These are phyloP conservation scores for Columba janthina DNA, from an alignment of 2,113 vertebrate genomes.

Conservation along the genomic window DNA sequence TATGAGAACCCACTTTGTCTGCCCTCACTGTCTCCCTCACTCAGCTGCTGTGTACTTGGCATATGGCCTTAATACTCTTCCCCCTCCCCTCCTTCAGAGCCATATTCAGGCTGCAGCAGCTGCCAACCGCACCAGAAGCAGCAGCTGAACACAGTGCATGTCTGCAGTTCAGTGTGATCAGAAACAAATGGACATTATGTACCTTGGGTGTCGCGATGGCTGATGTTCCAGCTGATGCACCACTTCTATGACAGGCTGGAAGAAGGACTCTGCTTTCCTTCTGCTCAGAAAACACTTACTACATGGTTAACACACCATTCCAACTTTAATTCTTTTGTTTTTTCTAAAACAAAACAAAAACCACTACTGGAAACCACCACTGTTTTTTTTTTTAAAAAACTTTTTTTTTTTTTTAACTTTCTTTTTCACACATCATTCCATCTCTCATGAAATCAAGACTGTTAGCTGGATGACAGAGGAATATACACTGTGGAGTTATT, in stretches of 20 bases:
- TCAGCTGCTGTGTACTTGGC: background rate
- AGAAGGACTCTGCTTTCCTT: background rate
- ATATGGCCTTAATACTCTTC: background rate
- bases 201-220: background rate
- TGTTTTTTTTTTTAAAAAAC: background rate
- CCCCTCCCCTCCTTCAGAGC: background rate
- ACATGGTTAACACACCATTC: fast-evolving
- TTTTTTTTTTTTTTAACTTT: background rate
- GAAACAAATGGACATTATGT: background rate
- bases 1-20: background rate
- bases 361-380: background rate
- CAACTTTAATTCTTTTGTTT: background rate
- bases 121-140: background rate
- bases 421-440: background rate
- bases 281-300: background rate
- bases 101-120: background rate
- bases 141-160: background rate
- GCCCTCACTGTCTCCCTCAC: background rate
- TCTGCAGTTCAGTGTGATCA: background rate
- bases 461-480: background rate
- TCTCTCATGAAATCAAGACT: constrained; percentile 23
- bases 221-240: background rate
- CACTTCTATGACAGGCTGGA: background rate
- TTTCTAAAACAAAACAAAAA: background rate
- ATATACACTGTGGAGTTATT: constrained; percentile 24